phyloP scores from a whole-genome alignment of 23 tunicate genomes.

The Ascidia mentula region DNA sequence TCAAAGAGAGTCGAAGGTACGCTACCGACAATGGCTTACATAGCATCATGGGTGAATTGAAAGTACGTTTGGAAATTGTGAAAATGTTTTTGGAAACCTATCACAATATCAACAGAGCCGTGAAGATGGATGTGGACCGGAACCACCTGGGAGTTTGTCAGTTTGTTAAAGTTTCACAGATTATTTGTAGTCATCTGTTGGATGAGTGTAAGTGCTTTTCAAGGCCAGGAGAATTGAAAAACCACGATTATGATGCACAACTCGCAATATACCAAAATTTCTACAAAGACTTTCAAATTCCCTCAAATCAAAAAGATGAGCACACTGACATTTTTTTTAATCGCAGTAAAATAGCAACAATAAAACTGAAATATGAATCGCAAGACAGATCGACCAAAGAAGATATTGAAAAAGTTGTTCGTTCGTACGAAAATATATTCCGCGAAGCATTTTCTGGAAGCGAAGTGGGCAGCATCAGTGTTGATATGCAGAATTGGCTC shows the following conservation, averaged over 20 bases:
- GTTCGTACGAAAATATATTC: slow-evolving; percentile 1
- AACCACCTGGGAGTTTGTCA: slow-evolving; percentile 1
- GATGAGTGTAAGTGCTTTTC: slow-evolving; percentile 22
- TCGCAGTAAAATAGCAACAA: slow-evolving; percentile 20
- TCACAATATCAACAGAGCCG: slow-evolving; percentile 1
- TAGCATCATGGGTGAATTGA: slow-evolving; percentile 57
- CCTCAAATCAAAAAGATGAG: not conserved
- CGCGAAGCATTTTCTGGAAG: not conserved
- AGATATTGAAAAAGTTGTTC: slow-evolving; percentile 19
- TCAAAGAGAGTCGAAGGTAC: not conserved
- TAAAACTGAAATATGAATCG: slow-evolving; percentile 20
- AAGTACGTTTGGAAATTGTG: slow-evolving; percentile 30
- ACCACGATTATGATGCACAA: slow-evolving; percentile 11
- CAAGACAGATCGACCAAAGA: not conserved
- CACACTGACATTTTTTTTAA: not conserved
- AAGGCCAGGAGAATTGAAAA: slow-evolving; percentile 11
- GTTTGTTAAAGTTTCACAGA: slow-evolving; percentile 44
- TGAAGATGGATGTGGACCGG: not conserved
- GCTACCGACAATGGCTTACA: slow-evolving; percentile 24
- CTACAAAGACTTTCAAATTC: slow-evolving; percentile 15
- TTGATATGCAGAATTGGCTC: slow-evolving; percentile 56
- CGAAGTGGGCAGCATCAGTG: not conserved
- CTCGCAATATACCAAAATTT: slow-evolving; percentile 22
- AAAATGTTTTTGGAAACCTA: slow-evolving; percentile 28
- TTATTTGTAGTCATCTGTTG: slow-evolving; percentile 45